Base-by-base conservation (phyloP, 2,888 invertebrate species). In the Bhutanitis thaidina region DNA sequence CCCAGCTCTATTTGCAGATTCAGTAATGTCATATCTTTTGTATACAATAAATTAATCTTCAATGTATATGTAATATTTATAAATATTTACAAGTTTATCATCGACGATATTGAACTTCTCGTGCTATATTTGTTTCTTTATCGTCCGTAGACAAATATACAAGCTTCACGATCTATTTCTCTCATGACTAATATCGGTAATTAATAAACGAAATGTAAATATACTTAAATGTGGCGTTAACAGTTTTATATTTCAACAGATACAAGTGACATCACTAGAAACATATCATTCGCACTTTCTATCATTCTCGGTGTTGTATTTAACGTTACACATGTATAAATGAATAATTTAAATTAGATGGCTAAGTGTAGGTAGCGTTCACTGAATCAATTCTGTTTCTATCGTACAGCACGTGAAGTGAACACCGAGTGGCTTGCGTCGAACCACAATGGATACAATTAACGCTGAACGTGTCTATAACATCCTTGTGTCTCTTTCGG, bases 201-300 rank as follows among this genome's bases (percentile, higher is more conserved):
- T 8, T 27, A 1, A 27, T 27, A 46, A 27, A 15, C 36, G 16
- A 37, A 29, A 37, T 80, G 76, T 80, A 80, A 62, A 80, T 79
- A 50, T 41, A 41, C 27, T 64, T 59, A 30, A 13, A 38, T 7
- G 12, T 81, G 81, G 77, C 60, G 64, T 77, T 80, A 79, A 74
- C 71, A 74, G 73, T 83, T 83, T 84, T 82, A 77, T 84, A 85
- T 79, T 68, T 79, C 64, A 62, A 67, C 64, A 60, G 59, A 48
- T 65, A 66, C 65, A 58, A 59, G 55, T 60, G 58, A 55, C 54
- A 54, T 80, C 83, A 84, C 81, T 82, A 82, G 83, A 79, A 61
- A 80, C 87, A 89, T 89, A 89, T 89, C 88, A 87, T 83, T 71
- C 55, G 86, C 87, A 88, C 88, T 74, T 71, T 76, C 73, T 81